phyloP scores from a whole-genome alignment of 1,140 invertebrate species.

The Hyposmocoma kahamanoa region DNA sequence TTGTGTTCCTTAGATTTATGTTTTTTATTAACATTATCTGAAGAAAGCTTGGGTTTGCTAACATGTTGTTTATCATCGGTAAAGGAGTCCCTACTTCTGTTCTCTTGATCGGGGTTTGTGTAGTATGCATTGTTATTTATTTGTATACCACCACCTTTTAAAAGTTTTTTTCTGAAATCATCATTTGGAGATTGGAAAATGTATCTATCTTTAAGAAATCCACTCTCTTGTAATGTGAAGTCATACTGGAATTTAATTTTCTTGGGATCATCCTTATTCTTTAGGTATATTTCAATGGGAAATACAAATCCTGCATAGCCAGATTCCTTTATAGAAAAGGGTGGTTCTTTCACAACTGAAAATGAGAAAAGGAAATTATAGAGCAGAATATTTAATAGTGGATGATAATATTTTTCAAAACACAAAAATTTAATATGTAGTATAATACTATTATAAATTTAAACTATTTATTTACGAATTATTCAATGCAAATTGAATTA shows the following conservation, averaged over 20 bases:
- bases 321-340: slow-evolving; percentile 92
- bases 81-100: slow-evolving; percentile 69
- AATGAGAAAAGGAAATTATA: slow-evolving; percentile 35
- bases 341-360: slow-evolving; percentile 90
- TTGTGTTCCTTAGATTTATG: slow-evolving; percentile 79
- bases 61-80: slow-evolving; percentile 73
- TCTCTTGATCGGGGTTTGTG: slow-evolving; percentile 65
- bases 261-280: slow-evolving; percentile 93
- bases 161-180: slow-evolving; percentile 89
- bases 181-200: slow-evolving; percentile 88
- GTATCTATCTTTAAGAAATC: slow-evolving; percentile 84
- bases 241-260: slow-evolving; percentile 92
- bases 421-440: too few species aligned
- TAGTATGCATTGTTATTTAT: slow-evolving; percentile 58
- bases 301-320: slow-evolving; percentile 96
- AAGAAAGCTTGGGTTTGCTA: slow-evolving; percentile 80
- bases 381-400: too few species aligned
- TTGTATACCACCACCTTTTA: slow-evolving; percentile 87
- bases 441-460: too few species aligned
- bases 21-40: slow-evolving; percentile 79
- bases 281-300: slow-evolving; percentile 93
- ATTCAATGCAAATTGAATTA: too few species aligned
- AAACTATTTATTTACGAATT: too few species aligned
- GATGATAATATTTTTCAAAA: too few species aligned
- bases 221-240: slow-evolving; percentile 84